Percentiles rank a stretch among this genome's conserved stretches.
Evolutionary conservation across 2,888 invertebrate species (phyloP).

Genomic region (Diaprepes abbreviatus): DNA sequence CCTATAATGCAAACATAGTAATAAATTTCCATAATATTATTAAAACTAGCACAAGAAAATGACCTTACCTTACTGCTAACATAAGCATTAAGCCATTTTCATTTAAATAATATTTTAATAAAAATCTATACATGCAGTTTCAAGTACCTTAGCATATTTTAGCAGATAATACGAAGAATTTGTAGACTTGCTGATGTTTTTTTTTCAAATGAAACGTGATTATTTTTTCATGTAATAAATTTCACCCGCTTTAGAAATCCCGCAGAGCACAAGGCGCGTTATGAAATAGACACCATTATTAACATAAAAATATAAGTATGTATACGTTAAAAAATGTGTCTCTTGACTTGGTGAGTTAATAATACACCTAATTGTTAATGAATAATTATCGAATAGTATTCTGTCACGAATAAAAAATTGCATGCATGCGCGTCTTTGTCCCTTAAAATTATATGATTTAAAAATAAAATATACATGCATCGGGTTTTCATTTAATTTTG

Average conservation of each 20-base stretch:
- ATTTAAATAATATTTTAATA: slow-evolving; percentile 5
- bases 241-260: background rate
- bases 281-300: slow-evolving; percentile 32
- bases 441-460: background rate
- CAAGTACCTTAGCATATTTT: slow-evolving; percentile 3
- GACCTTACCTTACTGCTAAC: background rate
- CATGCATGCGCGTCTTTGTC: slow-evolving; percentile 9
- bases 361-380: slow-evolving; percentile 35
- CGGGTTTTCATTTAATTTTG: too few relatives aligned
- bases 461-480: too few relatives aligned
- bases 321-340: slow-evolving; percentile 32
- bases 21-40: slow-evolving; percentile 8
- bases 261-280: slow-evolving; percentile 28
- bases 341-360: slow-evolving; percentile 36
- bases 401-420: slow-evolving; percentile 20
- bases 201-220: slow-evolving; percentile 12
- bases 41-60: background rate
- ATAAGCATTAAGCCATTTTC: background rate
- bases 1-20: background rate
- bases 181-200: slow-evolving; percentile 3
- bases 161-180: slow-evolving; percentile 6
- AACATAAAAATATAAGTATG: slow-evolving; percentile 30
- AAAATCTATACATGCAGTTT: background rate
- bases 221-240: slow-evolving; percentile 20
- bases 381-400: slow-evolving; percentile 26